Evolutionary conservation across 2,888 invertebrate genomes (phyloP), one percentile per base, ranked within the genome.

Genomic region (Leptopilina drosophilae): DNA sequence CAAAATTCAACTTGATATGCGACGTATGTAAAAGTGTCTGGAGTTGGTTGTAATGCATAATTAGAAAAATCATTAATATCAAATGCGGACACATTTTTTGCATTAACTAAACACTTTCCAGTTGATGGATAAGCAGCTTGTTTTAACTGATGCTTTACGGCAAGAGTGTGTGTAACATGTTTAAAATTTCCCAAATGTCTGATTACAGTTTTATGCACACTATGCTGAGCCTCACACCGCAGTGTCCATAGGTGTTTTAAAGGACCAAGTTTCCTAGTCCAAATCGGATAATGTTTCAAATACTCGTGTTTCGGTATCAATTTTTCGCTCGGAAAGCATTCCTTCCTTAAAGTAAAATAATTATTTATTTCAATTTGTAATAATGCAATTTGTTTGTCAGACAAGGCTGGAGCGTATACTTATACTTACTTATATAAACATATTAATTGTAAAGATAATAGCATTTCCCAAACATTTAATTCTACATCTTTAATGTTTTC

Each of bases 161-260:
- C 65, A 8, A 81, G 46, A 8, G 79, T 75, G 67, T 78, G 69
- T 0, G 78, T 77, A 64, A 82, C 56, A 81, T 81, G 82, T 76
- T 77, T 81, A 73, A 83, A 85, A 80, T 86, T 86, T 69, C 69
- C 76, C 0, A 53, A 14, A 26, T 64, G 59, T 64, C 78, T 56
- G 0, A 78, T 26, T 26, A 79, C 42, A 78, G 76, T 76, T 81
- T 85, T 85, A 66, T 84, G 85, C 81, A 80, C 84, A 14, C 78
- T 64, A 67, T 86, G 85, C 67, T 86, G 85, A 64, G 82, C 81
- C 77, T 86, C 86, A 78, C 85, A 86, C 12, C 81, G 14, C 14
- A 83, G 62, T 0, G 82, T 83, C 81, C 82, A 82, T 1, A 83
- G 73, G 49, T 79, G 79, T 46, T 78, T 82, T 14, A 83, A 40